Percentiles rank a stretch among this genome's conserved stretches.
These are phyloP conservation scores for Phoebastria nigripes DNA, from an alignment of 2,797 vertebrate genomes.

Conservation along the genomic window DNA sequence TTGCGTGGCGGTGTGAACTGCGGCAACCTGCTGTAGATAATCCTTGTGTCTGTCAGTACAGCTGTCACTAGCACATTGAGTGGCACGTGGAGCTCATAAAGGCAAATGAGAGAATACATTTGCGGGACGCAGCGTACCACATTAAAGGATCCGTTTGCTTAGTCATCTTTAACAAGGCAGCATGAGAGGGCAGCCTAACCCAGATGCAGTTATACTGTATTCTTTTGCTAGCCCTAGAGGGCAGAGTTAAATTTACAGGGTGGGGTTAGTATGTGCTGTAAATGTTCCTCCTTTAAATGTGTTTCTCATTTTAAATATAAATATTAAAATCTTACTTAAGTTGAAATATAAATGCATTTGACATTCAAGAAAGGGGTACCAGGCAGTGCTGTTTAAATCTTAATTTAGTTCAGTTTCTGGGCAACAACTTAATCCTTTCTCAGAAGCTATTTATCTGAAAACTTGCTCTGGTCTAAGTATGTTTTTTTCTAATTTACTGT, in stretches of 20 bases:
- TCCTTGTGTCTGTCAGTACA: not conserved
- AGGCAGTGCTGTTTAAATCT: slow-evolving; percentile 20
- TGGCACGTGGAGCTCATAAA: slow-evolving; percentile 13
- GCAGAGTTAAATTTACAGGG: slow-evolving; percentile 47
- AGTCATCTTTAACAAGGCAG: slow-evolving; percentile 15
- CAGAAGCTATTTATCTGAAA: slow-evolving; percentile 9
- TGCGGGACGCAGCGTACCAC: not conserved
- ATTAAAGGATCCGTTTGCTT: not conserved
- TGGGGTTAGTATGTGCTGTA: slow-evolving; percentile 7
- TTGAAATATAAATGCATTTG: slow-evolving; percentile 28
- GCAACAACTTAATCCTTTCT: not conserved
- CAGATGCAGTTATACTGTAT: not conserved
- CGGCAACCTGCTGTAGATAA: not conserved
- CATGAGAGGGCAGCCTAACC: slow-evolving; percentile 50
- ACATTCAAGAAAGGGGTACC: not conserved
- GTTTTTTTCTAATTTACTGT: slow-evolving; percentile 12
- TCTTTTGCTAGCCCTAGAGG: slow-evolving; percentile 33
- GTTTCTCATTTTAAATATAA: slow-evolving; percentile 60
- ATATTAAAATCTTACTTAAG: slow-evolving; percentile 32
- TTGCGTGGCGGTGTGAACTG: fast-evolving
- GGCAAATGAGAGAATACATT: not conserved
- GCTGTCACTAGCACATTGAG: not conserved
- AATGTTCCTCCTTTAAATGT: slow-evolving; percentile 36
- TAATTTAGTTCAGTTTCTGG: slow-evolving; percentile 20
- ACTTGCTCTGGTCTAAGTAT: not conserved